These are phyloP conservation scores for Gobionotothen gibberifrons DNA, from an alignment of 2,797 vertebrate species.

Conservation along the genomic window DNA sequence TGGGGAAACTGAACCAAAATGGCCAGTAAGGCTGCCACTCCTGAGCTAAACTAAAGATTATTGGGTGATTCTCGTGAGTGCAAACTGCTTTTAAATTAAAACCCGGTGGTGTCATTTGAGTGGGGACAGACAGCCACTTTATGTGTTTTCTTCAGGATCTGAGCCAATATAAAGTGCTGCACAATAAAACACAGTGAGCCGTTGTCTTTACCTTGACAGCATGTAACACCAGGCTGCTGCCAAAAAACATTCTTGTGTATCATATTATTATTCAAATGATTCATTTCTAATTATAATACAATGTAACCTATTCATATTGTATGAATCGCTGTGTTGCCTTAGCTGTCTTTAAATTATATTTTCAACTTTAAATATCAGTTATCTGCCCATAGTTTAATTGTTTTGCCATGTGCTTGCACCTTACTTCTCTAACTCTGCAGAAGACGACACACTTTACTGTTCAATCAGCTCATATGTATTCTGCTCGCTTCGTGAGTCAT, in stretches of 20 bases:
- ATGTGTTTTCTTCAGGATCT: neutral
- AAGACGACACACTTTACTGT: constrained; percentile 8
- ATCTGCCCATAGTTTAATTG: constrained; percentile 19
- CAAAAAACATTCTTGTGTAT: neutral
- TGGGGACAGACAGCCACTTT: neutral
- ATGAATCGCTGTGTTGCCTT: neutral
- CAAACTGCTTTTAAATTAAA: constrained; percentile 31
- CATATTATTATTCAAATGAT: neutral
- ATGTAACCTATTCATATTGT: constrained; percentile 1
- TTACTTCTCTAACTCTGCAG: constrained; percentile 23
- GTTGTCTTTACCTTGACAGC: neutral
- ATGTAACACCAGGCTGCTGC: neutral
- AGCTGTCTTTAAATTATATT: constrained; percentile 1
- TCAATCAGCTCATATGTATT: constrained; percentile 11
- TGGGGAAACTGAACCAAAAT: neutral
- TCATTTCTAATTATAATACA: neutral
- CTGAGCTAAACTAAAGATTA: constrained; percentile 3
- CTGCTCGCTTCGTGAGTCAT: constrained; percentile 1
- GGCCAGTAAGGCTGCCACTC: neutral
- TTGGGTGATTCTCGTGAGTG: constrained; percentile 1
- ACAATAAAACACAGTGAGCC: neutral
- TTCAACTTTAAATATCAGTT: constrained; percentile 14
- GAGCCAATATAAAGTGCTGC: neutral
- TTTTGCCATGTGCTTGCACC: constrained; percentile 31
- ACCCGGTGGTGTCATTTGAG: constrained; percentile 1